phyloP scores from a whole-genome alignment of 1,140 invertebrate species.

The Lethocerus indicus region DNA sequence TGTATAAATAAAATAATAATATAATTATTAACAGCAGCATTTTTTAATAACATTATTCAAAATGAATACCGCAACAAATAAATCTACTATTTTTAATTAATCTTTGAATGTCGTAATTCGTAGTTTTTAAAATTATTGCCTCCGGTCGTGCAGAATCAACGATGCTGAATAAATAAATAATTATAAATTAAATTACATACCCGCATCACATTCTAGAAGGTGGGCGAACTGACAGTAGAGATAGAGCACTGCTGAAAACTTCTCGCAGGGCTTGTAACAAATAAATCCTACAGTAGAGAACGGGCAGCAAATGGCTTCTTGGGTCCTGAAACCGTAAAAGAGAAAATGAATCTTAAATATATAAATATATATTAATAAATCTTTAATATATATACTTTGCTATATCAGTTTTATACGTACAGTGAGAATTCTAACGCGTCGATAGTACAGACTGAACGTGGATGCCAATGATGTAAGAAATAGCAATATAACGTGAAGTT shows the following conservation, averaged over 20 bases:
- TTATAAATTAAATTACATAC: background rate
- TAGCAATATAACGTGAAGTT: constrained; percentile 39
- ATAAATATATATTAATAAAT: constrained; percentile 3
- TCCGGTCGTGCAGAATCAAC: background rate
- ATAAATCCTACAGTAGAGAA: constrained; percentile 43
- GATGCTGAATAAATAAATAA: background rate
- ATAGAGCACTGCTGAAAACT: constrained; percentile 39
- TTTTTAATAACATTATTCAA: background rate
- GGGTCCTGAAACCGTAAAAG: constrained; percentile 31
- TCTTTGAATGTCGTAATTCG: background rate
- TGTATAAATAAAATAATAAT: no score
- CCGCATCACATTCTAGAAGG: constrained; percentile 38
- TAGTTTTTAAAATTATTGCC: no score
- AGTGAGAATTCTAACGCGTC: constrained; percentile 41
- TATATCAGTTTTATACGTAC: constrained; percentile 30
- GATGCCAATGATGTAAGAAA: constrained; percentile 41
- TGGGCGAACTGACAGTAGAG: constrained; percentile 40
- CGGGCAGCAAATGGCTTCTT: constrained; percentile 38
- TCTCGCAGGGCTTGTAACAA: constrained; percentile 40
- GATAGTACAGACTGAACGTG: constrained; percentile 51
- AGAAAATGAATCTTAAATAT: constrained; percentile 14
- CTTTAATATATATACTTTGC: constrained; percentile 7
- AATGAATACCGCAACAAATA: background rate
- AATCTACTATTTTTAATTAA: background rate
- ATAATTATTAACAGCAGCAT: background rate